These are phyloP conservation scores for Mus musculus DNA, from an alignment of 2,113 vertebrate genomes.

Conservation along the genomic window DNA sequence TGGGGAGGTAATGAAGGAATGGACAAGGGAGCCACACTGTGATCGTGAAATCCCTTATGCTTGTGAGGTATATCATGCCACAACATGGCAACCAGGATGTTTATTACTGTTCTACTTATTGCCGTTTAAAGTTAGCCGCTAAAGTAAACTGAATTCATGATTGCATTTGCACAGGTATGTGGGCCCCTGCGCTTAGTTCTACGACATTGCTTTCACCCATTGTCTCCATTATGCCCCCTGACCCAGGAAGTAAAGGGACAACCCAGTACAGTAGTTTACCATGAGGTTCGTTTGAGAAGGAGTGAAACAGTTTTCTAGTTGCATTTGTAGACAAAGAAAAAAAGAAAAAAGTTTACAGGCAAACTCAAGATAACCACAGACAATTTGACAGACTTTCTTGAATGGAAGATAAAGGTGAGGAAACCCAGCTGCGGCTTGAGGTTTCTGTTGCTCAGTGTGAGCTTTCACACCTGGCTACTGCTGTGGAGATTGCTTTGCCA, in stretches of 20 bases:
- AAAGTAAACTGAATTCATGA: neutral
- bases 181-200: neutral
- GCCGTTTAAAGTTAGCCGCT: too few species aligned
- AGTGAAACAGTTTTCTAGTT: neutral
- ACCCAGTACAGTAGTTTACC: rapidly evolving
- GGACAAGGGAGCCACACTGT: neutral
- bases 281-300: neutral
- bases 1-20: neutral
- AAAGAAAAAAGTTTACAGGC: neutral
- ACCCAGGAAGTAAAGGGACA: neutral
- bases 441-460: neutral
- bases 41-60: neutral
- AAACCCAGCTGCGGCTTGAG: neutral
- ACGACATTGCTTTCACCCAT: neutral
- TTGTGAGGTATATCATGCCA: neutral
- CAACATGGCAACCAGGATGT: neutral
- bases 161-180: neutral
- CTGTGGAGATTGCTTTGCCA: neutral
- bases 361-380: neutral
- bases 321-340: neutral
- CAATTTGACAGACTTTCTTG: neutral
- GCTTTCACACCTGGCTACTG: neutral
- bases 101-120: neutral
- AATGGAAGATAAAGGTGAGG: neutral
- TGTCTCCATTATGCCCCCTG: neutral